These are phyloP conservation scores for Eupithecia abbreviata DNA, from an alignment of 2,888 invertebrate genomes.

Conservation along the genomic window DNA sequence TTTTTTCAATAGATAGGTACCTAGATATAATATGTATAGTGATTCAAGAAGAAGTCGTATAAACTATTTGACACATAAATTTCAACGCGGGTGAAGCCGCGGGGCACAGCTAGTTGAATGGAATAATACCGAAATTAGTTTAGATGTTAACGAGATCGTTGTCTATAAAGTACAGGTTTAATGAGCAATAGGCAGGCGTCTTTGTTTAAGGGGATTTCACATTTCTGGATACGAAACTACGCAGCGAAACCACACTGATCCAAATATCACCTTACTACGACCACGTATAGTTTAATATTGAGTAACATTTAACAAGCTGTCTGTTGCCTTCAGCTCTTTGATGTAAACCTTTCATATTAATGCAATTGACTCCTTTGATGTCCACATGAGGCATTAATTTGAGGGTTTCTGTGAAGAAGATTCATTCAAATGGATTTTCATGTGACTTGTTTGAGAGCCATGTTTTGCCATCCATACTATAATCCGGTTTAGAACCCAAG, in stretches of 20 bases:
- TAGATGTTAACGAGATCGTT: too few relatives aligned
- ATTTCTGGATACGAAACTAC: not conserved
- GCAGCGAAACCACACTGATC: not conserved
- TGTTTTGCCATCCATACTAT: not conserved
- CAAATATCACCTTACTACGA: not conserved
- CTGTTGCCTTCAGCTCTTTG: conserved; percentile 40
- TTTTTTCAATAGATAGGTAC: too few relatives aligned
- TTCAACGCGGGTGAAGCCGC: too few relatives aligned
- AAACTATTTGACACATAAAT: too few relatives aligned
- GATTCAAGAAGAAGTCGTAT: too few relatives aligned
- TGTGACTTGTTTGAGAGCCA: not conserved
- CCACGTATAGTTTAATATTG: not conserved
- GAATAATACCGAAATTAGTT: too few relatives aligned
- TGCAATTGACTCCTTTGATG: conserved; percentile 46
- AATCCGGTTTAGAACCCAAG: too few relatives aligned
- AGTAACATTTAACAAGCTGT: not conserved
- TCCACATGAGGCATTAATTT: conserved; percentile 40
- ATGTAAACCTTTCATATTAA: conserved; percentile 41
- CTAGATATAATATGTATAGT: too few relatives aligned
- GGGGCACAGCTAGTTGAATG: too few relatives aligned
- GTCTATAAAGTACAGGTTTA: not conserved
- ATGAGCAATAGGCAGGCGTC: not conserved
- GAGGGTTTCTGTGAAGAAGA: conserved; percentile 30
- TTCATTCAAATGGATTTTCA: conserved; percentile 26
- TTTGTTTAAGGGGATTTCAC: not conserved